Percentiles rank a stretch among this genome's conserved stretches.
Evolutionary conservation across 2,888 invertebrate genomes (phyloP).

Genomic region (Margaritifera margaritifera): DNA sequence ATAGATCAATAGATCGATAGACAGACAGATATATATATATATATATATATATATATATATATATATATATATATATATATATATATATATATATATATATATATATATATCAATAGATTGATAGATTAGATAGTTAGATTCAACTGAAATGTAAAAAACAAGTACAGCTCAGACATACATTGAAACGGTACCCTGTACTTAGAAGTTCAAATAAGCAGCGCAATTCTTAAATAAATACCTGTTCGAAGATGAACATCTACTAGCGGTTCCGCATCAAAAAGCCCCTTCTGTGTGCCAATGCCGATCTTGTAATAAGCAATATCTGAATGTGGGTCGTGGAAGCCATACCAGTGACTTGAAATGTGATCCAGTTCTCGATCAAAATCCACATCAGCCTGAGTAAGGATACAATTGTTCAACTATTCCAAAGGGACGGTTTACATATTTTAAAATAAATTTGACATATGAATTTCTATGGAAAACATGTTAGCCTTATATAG

Average conservation of each 20-base stretch:
- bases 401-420: background rate
- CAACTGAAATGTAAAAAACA: too few species aligned
- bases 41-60: too few species aligned
- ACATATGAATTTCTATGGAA: background rate
- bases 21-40: too few species aligned
- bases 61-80: too few species aligned
- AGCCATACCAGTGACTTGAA: slow-evolving; percentile 30
- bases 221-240: slow-evolving; percentile 11
- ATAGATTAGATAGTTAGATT: too few species aligned
- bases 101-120: too few species aligned
- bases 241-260: slow-evolving; percentile 25
- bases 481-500: too few species aligned
- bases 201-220: too few species aligned
- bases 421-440: background rate
- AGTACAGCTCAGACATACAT: too few species aligned
- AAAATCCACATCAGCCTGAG: slow-evolving; percentile 12
- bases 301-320: slow-evolving; percentile 32
- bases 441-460: background rate
- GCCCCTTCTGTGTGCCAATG: slow-evolving; percentile 24
- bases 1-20: too few species aligned
- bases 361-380: slow-evolving; percentile 11
- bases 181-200: too few species aligned
- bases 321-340: slow-evolving; percentile 34
- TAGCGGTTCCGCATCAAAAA: slow-evolving; percentile 19
- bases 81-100: too few species aligned